Percentiles rank a stretch among this genome's conserved stretches.
These are phyloP conservation scores for Balanococcus diminutus DNA, from an alignment of 2,888 invertebrate genomes.

Conservation along the genomic window DNA sequence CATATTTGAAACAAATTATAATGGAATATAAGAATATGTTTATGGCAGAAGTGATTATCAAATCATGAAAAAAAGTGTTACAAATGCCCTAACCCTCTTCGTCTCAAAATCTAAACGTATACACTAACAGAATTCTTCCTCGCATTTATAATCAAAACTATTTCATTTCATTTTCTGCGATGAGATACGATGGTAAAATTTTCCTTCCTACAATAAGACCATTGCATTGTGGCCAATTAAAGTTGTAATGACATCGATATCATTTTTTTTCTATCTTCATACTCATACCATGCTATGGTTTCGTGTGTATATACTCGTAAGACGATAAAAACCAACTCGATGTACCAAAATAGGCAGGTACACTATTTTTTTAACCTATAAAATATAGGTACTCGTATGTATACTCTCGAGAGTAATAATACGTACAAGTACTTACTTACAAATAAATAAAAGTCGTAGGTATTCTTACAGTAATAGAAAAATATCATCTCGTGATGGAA, in stretches of 20 bases:
- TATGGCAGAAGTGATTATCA: conserved; percentile 51
- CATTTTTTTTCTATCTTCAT: neutral
- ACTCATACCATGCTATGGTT: neutral
- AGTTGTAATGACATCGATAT: conserved; percentile 48
- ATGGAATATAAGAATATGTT: conserved; percentile 52
- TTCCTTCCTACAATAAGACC: neutral
- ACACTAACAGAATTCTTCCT: neutral
- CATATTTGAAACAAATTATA: conserved; percentile 52
- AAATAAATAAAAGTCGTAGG: no score
- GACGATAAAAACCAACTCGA: neutral
- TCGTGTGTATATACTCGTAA: neutral
- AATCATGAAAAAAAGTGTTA: conserved; percentile 42
- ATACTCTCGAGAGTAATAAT: neutral
- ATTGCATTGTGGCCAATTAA: conserved; percentile 34
- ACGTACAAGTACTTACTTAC: no score
- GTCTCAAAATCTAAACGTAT: neutral
- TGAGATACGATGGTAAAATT: neutral
- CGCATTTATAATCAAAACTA: conserved; percentile 27
- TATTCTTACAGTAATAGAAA: neutral
- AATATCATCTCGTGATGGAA: neutral
- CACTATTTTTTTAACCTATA: conserved; percentile 43
- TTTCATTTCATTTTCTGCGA: conserved; percentile 18
- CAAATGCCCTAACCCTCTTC: conserved; percentile 30
- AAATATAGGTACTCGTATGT: neutral
- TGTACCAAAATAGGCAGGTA: neutral